Evolutionary conservation across 2,113 vertebrate species (phyloP).

Genomic region (Prunella fulvescens): DNA sequence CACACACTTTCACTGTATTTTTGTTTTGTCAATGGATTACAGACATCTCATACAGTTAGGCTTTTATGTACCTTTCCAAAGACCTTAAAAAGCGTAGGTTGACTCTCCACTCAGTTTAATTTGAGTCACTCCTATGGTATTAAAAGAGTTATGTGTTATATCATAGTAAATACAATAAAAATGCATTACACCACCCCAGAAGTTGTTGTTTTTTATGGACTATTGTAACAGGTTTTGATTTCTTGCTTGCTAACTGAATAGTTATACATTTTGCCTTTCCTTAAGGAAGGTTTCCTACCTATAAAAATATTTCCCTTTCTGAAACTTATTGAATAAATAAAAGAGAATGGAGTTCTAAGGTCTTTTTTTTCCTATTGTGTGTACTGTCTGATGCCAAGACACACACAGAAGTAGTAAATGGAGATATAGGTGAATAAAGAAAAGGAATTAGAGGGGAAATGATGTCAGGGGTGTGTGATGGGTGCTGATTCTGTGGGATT

Average conservation of each 20-base stretch:
- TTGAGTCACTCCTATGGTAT: not conserved
- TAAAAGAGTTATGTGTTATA: not conserved
- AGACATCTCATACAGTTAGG: not conserved
- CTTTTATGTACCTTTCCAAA: not conserved
- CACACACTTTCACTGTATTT: conserved; percentile 11
- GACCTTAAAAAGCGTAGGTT: not conserved
- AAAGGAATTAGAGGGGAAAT: not conserved
- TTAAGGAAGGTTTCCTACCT: not conserved
- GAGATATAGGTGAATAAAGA: not conserved
- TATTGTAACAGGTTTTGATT: not conserved
- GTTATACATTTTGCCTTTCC: not conserved
- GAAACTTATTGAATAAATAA: not conserved
- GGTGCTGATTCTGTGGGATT: not conserved
- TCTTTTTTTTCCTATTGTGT: not conserved
- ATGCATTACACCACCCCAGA: not conserved
- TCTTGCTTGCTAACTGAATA: not conserved
- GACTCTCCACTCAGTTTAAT: not conserved
- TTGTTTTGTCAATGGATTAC: conserved; percentile 23
- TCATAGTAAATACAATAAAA: not conserved
- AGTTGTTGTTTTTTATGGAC: not conserved
- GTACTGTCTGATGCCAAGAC: not conserved
- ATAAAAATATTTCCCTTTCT: not conserved
- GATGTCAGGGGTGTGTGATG: rapidly evolving
- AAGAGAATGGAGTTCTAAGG: not conserved
- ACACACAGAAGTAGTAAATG: not conserved